Evolutionary conservation across 2,888 invertebrate genomes (phyloP), one percentile per base, ranked within the genome.

Genomic region (Mythimna loreyi): DNA sequence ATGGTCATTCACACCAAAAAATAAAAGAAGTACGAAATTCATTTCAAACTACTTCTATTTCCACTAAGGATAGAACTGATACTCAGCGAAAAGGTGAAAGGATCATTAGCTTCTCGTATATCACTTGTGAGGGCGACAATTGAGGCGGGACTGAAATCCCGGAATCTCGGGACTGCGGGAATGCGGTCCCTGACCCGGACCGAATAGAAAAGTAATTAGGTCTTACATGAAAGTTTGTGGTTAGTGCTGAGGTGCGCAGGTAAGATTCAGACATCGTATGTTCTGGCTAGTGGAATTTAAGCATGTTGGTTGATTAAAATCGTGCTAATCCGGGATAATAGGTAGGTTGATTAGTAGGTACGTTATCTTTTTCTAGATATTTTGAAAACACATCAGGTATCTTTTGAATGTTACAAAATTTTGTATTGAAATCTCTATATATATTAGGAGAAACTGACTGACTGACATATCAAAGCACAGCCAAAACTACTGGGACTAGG

Each of bases 201-300:
- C 71, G 68, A 65, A 75, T 82, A 74, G 84, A 81, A 85, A 87
- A 84, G 85, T 85, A 88, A 89, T 89, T 87, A 89, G 83, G 77
- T 82, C 56, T 62, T 76, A 79, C 84, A 81, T 80, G 83, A 59
- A 63, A 53, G 50, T 72, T 69, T 70, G 73, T 75, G 47, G 52
- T 55, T 68, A 33, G 52, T 66, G 63, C 75, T 65, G 66, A 75
- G 67, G 62, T 23, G 23, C 23, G 50, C 58, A 60, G 62, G 69
- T 76, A 72, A 69, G 75, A 73, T 71, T 67, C 21, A 43, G 57
- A 47, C 19, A 25, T 50, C 19, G 30, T 49, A n/a, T 53, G 53
- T 50, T 55, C 49, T 23, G 25, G 3, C 28, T 55, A 23, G 30
- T 13, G 13, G 23, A 16, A 33, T 49, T 7, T 52, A 49, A 57